phyloP scores from a whole-genome alignment of 2,888 invertebrate genomes.

The Alitta virens region DNA sequence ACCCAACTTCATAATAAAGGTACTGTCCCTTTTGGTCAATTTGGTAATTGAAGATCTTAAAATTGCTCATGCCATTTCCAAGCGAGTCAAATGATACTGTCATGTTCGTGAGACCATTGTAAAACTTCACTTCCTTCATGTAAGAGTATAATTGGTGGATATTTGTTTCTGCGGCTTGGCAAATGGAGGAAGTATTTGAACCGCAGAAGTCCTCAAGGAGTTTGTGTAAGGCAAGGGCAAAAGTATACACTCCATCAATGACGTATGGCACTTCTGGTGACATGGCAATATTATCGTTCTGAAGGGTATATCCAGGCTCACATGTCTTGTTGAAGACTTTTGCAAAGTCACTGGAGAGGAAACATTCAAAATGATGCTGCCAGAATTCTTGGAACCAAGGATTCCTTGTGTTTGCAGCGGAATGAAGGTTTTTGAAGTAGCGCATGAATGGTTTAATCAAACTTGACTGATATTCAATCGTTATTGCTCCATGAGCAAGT shows the following conservation, averaged over 20 bases:
- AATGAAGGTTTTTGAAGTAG: slow-evolving; percentile 10
- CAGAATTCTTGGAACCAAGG: slow-evolving; percentile 21
- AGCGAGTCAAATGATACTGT: slow-evolving; percentile 16
- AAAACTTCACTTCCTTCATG: slow-evolving; percentile 13
- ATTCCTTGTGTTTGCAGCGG: slow-evolving; percentile 14
- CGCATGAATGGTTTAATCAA: slow-evolving; percentile 3
- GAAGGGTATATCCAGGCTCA: slow-evolving; percentile 3
- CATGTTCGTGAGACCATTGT: slow-evolving; percentile 12
- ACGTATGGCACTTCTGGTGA: slow-evolving; percentile 10
- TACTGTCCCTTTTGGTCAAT: not conserved
- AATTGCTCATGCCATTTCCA: slow-evolving; percentile 15
- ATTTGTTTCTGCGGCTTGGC: not conserved
- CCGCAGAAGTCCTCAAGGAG: slow-evolving; percentile 13
- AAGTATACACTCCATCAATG: slow-evolving; percentile 38
- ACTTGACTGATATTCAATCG: slow-evolving; percentile 10
- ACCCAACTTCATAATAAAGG: not conserved
- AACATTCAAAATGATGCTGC: slow-evolving; percentile 22
- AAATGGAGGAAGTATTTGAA: not conserved
- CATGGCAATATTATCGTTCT: slow-evolving; percentile 7
- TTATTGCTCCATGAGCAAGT: slow-evolving; percentile 10
- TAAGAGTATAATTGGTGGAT: slow-evolving; percentile 3
- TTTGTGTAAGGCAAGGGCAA: slow-evolving; percentile 34
- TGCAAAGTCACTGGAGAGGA: slow-evolving; percentile 11
- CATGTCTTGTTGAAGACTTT: slow-evolving; percentile 7
- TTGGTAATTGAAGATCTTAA: slow-evolving; percentile 4